These are phyloP conservation scores for Spea bombifrons DNA, from an alignment of 2,113 vertebrate species.

Conservation along the genomic window DNA sequence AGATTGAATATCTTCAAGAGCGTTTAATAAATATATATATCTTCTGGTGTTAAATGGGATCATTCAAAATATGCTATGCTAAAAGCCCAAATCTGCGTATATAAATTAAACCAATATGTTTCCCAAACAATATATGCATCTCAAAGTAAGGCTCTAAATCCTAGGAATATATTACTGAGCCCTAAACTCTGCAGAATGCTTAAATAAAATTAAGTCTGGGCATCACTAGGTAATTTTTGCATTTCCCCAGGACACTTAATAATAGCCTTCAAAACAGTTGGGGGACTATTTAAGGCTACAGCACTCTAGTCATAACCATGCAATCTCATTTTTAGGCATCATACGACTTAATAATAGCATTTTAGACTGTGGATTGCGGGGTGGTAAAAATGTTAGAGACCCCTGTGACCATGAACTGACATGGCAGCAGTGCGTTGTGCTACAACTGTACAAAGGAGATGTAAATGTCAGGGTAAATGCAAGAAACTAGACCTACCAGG, in stretches of 20 bases:
- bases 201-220: conserved; percentile 72
- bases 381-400: conserved; percentile 65
- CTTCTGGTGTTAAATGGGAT: conserved; percentile 49
- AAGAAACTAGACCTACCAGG: conserved; percentile 63
- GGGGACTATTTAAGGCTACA: conserved; percentile 74
- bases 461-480: conserved; percentile 66
- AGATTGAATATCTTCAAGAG: neutral
- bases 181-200: conserved; percentile 59
- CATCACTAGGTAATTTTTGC: conserved; percentile 72
- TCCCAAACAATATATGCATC: conserved; percentile 31
- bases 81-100: conserved; percentile 18
- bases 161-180: conserved; percentile 46
- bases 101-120: conserved; percentile 30
- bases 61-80: conserved; percentile 18
- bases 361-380: conserved; percentile 71
- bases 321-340: conserved; percentile 71
- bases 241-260: conserved; percentile 76
- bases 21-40: neutral
- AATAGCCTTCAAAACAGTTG: conserved; percentile 78
- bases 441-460: conserved; percentile 59
- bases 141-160: conserved; percentile 46
- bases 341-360: conserved; percentile 76
- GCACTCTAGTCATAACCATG: conserved; percentile 72
- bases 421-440: conserved; percentile 58
- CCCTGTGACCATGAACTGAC: conserved; percentile 66